Evolutionary conservation across 2,113 vertebrate genomes (phyloP).

Genomic region (Synchiropus splendidus): DNA sequence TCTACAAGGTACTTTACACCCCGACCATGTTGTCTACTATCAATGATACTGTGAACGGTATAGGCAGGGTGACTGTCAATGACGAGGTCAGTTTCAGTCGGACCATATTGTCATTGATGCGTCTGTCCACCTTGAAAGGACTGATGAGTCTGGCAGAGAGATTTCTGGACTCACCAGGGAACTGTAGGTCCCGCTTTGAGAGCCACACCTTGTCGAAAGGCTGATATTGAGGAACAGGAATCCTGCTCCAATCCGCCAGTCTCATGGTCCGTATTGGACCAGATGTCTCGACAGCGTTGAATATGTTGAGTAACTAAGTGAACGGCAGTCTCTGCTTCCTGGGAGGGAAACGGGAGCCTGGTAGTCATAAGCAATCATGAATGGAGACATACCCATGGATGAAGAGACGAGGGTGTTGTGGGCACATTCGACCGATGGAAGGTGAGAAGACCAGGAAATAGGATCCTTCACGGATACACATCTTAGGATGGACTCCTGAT

Average conservation of each 20-base stretch:
- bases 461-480: background rate
- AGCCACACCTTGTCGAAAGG: background rate
- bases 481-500: background rate
- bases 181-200: background rate
- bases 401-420: background rate
- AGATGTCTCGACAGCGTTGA: background rate
- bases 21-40: background rate
- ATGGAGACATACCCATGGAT: background rate
- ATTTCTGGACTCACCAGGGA: background rate
- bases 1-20: too few species aligned
- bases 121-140: background rate
- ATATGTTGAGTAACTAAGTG: background rate
- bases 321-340: background rate
- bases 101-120: background rate
- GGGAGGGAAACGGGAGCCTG: background rate
- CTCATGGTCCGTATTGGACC: background rate
- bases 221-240: background rate
- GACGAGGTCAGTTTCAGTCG: background rate
- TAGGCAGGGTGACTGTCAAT: background rate
- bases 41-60: background rate
- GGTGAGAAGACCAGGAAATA: background rate
- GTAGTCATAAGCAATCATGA: background rate
- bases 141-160: background rate
- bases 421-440: background rate
- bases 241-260: background rate